phyloP scores from a whole-genome alignment of 1,140 invertebrate species.

The Drosophila lacteicornis region DNA sequence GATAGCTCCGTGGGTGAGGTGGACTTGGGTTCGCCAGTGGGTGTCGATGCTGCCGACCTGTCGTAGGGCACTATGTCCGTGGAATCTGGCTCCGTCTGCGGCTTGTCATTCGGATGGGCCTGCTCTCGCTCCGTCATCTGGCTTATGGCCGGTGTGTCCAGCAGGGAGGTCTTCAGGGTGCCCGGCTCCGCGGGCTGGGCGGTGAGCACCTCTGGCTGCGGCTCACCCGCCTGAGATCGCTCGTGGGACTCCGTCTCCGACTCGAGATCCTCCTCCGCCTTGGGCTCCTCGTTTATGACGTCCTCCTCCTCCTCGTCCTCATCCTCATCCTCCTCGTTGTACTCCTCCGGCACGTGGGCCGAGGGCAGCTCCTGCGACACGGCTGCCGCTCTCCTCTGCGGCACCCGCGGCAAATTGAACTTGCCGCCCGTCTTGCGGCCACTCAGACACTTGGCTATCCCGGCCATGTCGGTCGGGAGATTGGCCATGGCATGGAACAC shows the following conservation, averaged over 20 bases:
- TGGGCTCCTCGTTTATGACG: slow-evolving; percentile 35
- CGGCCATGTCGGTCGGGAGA: slow-evolving; percentile 95
- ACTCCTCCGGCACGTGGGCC: slow-evolving; percentile 61
- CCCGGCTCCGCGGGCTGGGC: slow-evolving; percentile 95
- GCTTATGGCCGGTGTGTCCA: slow-evolving; percentile 91
- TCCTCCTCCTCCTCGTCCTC: slow-evolving; percentile 51
- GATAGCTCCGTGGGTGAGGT: slow-evolving; percentile 61
- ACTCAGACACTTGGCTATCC: slow-evolving; percentile 94
- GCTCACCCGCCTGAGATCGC: slow-evolving; percentile 85
- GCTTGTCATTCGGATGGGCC: slow-evolving; percentile 89
- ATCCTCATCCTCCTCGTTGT: slow-evolving; percentile 63
- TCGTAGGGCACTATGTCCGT: slow-evolving; percentile 57
- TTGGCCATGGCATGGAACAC: slow-evolving; percentile 99
- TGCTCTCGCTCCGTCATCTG: slow-evolving; percentile 98
- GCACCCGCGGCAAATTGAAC: slow-evolving; percentile 76
- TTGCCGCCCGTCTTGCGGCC: slow-evolving; percentile 87
- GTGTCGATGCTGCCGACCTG: slow-evolving; percentile 46
- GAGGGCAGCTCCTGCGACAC: slow-evolving; percentile 63
- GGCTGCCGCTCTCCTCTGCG: slow-evolving; percentile 51
- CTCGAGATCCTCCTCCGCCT: slow-evolving; percentile 55
- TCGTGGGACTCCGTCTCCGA: slow-evolving; percentile 75
- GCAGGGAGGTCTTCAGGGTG: slow-evolving; percentile 94
- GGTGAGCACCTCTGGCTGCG: slow-evolving; percentile 89
- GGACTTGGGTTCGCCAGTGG: slow-evolving; percentile 55
- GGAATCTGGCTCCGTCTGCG: slow-evolving; percentile 33